Evolutionary conservation across 2,888 invertebrate species (phyloP), one percentile per base, ranked within the genome.

Genomic region (Andrena chrysosceles): DNA sequence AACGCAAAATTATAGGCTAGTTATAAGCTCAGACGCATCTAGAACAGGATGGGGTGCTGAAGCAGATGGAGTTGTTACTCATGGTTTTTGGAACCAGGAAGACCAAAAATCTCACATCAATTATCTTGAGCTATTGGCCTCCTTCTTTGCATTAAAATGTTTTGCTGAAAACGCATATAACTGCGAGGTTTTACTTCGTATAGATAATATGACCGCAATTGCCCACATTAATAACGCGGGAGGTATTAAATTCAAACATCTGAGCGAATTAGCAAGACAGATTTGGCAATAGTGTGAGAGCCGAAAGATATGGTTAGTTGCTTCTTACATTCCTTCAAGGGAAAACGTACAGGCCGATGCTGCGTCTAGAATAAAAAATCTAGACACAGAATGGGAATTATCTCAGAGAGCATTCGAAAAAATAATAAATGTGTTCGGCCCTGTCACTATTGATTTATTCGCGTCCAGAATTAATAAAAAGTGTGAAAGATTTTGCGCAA

Each of bases 391-490:
- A 35, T 71, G 29, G 31, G 16, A 31, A 33, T 13, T 62, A 62
- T 31, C 23, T 0, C 10, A n/a, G 20, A 20, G 7, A 2, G 20
- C n/a, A 20, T 54, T 54, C 3, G 2, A 23, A 20, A 23, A 54
- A 54, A 54, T 54, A 8, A 8, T 54, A n/a, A 20, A 20, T 20
- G 0, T 8, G 23, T 82, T 85, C 67, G 85, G 85, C 13, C 26
- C 60, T 0, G 81, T 83, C 10, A 13, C 74, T 2, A 72, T 89
- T 2, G 87, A 89, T 60, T 66, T 89, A 10, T 88, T 88, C 60
- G 88, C 85, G 0, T 80, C 87, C 0, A 68, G 74, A 7, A 8
- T 69, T 13, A 89, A 89, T 63, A 85, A 59, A 49, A 88, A 89
- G 70, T 87, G 84, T 59, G 23, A 68, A 42, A 79, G 67, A 8